Conservation (phyloP, 2,113 vertebrate genomes). For the Microtus richardsoni region DNA sequence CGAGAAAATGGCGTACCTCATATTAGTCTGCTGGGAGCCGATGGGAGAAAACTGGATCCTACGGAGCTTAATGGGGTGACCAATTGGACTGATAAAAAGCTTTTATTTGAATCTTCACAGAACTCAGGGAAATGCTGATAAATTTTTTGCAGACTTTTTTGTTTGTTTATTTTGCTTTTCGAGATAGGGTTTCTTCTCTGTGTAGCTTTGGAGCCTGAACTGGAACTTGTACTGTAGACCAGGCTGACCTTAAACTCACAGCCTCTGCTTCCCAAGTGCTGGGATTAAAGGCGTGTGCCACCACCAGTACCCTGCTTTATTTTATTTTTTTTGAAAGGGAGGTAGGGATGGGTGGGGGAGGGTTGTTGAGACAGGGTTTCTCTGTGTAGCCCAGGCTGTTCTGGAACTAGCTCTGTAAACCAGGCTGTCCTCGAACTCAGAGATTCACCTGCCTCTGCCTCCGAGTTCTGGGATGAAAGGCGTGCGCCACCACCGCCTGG, state of each 20-base stretch:
- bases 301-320: too few relatives aligned
- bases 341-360: too few relatives aligned
- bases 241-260: not conserved
- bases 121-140: not conserved
- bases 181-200: not conserved
- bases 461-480: too few relatives aligned
- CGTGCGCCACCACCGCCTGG: too few relatives aligned
- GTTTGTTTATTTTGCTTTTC: not conserved
- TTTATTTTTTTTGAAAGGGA: too few relatives aligned
- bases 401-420: too few relatives aligned
- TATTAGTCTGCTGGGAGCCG: not conserved
- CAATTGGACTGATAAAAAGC: not conserved
- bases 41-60: not conserved
- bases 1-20: not conserved
- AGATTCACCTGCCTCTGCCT: too few relatives aligned
- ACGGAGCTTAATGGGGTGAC: not conserved
- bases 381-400: too few relatives aligned
- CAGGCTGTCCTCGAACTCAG: too few relatives aligned
- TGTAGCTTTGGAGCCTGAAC: not conserved
- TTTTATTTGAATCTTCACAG: not conserved
- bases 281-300: not conserved
- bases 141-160: not conserved
- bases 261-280: not conserved
- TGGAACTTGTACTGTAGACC: not conserved
- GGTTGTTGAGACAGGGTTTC: too few relatives aligned